Conservation (phyloP, 2,113 vertebrate genomes). For the Seriola quinqueradiata region DNA sequence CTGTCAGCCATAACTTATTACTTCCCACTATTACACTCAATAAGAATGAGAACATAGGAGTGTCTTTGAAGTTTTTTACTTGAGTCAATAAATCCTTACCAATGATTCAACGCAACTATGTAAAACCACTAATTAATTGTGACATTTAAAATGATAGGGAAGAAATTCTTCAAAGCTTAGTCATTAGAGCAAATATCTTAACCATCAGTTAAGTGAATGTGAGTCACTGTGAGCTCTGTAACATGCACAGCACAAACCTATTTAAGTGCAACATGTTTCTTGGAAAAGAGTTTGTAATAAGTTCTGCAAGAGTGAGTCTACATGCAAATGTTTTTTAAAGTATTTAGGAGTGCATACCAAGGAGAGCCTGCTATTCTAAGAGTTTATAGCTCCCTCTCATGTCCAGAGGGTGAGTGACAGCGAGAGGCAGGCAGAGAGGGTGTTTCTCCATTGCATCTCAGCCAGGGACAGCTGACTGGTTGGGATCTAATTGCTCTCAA, state of each 20-base stretch:
- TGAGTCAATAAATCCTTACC: conserved; percentile 51
- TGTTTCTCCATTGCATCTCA: conserved; percentile 86
- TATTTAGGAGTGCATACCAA: conserved; percentile 63
- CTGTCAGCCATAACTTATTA: conserved; percentile 68
- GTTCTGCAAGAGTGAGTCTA: conserved; percentile 37
- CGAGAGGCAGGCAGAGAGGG: conserved; percentile 81
- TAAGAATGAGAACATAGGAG: conserved; percentile 39
- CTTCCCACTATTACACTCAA: conserved; percentile 51
- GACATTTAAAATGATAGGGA: conserved; percentile 64
- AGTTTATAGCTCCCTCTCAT: conserved; percentile 95
- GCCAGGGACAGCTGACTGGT: conserved; percentile 96
- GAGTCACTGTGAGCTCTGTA: conserved; percentile 32
- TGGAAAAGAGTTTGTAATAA: conserved; percentile 35
- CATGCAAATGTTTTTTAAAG: conserved; percentile 59
- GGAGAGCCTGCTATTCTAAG: conserved; percentile 74
- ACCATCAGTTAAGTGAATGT: not conserved
- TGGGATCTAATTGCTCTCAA: conserved; percentile 98
- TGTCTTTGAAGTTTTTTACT: conserved; percentile 69
- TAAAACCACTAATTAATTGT: conserved; percentile 60
- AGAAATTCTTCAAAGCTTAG: conserved; percentile 49
- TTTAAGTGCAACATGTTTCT: conserved; percentile 38
- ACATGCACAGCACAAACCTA: not conserved
- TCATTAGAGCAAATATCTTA: conserved; percentile 40
- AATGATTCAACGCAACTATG: conserved; percentile 33
- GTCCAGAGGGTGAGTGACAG: conserved; percentile 88